Evolutionary conservation across 2,113 vertebrate species (phyloP).

Genomic region (Colius striatus): DNA sequence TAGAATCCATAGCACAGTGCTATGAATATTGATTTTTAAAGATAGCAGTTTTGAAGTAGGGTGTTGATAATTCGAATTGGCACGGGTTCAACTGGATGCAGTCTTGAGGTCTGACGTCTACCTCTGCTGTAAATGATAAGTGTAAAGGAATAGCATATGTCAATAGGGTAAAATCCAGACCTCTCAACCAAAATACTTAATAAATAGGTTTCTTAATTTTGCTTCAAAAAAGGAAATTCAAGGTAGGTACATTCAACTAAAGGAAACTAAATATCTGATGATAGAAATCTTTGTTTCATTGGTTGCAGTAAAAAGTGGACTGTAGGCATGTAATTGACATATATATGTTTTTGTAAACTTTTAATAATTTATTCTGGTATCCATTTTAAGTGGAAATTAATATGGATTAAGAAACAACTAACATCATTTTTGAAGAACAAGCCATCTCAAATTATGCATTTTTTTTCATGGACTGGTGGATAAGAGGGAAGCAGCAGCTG

Average conservation of each 20-base stretch:
- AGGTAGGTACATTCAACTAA: not conserved
- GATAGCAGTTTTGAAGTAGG: not conserved
- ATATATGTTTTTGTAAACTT: not conserved
- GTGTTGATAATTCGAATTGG: not conserved
- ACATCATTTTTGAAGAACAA: not conserved
- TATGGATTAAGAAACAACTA: not conserved
- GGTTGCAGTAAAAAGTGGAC: not conserved
- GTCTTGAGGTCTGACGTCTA: not conserved
- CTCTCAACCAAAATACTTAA: not conserved
- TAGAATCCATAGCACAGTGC: not conserved
- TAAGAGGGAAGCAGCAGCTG: not conserved
- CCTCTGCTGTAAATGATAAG: not conserved
- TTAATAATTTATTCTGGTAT: not conserved
- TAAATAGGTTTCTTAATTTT: not conserved
- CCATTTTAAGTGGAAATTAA: not conserved
- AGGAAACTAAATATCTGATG: not conserved
- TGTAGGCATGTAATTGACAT: not conserved
- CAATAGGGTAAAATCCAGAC: not conserved
- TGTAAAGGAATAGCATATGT: not conserved
- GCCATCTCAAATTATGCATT: not conserved
- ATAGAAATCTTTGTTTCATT: not conserved
- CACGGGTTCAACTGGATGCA: not conserved
- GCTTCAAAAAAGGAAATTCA: not conserved
- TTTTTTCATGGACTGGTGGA: not conserved
- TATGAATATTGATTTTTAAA: slow-evolving; percentile 4